Conservation (phyloP, 2,797 vertebrate genomes). For the Morus bassanus region DNA sequence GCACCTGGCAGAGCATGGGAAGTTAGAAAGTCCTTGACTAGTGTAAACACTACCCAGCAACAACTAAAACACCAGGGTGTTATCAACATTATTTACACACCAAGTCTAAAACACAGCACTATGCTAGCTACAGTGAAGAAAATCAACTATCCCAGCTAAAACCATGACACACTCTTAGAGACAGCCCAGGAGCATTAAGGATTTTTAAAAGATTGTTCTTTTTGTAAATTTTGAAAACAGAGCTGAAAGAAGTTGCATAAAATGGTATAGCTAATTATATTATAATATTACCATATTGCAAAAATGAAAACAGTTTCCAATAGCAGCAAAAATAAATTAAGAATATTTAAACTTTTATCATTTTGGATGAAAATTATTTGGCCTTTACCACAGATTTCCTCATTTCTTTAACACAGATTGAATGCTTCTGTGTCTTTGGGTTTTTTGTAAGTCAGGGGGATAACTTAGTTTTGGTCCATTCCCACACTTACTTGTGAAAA, state of each 20-base stretch:
- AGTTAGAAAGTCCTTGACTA: too few relatives aligned
- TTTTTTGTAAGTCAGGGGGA: not conserved
- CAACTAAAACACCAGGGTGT: too few relatives aligned
- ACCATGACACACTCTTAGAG: too few relatives aligned
- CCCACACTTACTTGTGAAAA: not conserved
- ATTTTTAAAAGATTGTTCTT: not conserved
- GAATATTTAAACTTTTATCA: not conserved
- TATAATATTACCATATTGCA: not conserved
- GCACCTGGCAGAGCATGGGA: too few relatives aligned
- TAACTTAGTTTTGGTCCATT: not conserved
- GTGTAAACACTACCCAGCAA: too few relatives aligned
- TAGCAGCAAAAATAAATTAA: not conserved
- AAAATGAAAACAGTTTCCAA: not conserved
- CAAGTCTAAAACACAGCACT: too few relatives aligned
- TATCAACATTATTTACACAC: too few relatives aligned
- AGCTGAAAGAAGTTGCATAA: not conserved
- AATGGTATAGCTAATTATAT: not conserved
- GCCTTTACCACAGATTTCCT: not conserved
- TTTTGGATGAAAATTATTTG: not conserved
- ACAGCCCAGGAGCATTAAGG: not conserved
- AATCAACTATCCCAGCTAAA: too few relatives aligned
- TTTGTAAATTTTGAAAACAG: not conserved
- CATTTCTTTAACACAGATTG: not conserved
- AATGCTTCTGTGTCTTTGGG: not conserved
- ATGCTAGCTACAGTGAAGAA: too few relatives aligned